These are phyloP conservation scores for Tenthredo livida DNA, from an alignment of 2,888 invertebrate genomes.

Conservation along the genomic window DNA sequence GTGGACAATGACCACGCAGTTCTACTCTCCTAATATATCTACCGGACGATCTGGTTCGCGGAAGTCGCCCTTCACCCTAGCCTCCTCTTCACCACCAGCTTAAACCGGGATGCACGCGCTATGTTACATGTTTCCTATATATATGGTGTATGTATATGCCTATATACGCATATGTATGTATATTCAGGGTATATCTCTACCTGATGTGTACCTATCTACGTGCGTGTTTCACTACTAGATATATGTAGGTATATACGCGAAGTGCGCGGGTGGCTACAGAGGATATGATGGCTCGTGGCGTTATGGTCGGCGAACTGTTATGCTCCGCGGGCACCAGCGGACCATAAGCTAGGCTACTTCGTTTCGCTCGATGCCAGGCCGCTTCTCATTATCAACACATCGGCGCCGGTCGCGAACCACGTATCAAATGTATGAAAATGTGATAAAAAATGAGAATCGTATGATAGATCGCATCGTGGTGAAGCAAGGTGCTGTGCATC, in stretches of 20 bases:
- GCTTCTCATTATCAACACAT: constrained; percentile 76
- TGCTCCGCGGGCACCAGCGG: constrained; percentile 77
- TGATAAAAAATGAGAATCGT: not conserved
- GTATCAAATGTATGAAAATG: constrained; percentile 48
- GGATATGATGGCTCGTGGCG: constrained; percentile 78
- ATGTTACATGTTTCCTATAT: not conserved
- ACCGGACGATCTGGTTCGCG: constrained; percentile 73
- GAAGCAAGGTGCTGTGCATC: not conserved
- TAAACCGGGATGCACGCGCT: constrained; percentile 41
- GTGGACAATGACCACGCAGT: constrained; percentile 72
- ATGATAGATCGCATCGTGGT: not conserved
- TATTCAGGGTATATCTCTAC: not conserved
- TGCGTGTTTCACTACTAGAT: constrained; percentile 12
- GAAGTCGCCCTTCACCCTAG: constrained; percentile 68
- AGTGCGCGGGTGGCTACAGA: constrained; percentile 62
- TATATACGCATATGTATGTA: not conserved
- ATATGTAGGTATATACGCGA: constrained; percentile 49
- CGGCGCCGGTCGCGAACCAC: constrained; percentile 67
- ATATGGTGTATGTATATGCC: not conserved
- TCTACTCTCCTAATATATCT: constrained; percentile 68
- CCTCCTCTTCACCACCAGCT: constrained; percentile 54
- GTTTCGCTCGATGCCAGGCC: constrained; percentile 64
- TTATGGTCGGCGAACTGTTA: constrained; percentile 77
- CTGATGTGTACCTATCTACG: not conserved
- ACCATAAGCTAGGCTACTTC: constrained; percentile 76